phyloP scores from a whole-genome alignment of 1,140 invertebrate species.

The Elymnias hypermnestra region DNA sequence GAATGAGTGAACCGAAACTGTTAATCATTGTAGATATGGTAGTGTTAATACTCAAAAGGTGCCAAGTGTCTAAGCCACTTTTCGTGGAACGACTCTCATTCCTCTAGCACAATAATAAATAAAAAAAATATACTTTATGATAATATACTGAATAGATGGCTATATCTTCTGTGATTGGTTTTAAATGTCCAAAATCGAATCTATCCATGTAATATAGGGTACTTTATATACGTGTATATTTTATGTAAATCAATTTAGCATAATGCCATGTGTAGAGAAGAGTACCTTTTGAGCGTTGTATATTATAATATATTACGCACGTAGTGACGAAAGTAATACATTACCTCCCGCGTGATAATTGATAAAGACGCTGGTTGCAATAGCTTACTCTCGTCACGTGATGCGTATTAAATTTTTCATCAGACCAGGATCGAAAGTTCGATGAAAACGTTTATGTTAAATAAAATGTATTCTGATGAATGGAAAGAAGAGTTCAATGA shows the following conservation, averaged over 20 bases:
- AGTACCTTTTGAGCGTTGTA: constrained; percentile 14
- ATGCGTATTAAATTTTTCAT: too few relatives aligned
- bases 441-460: too few relatives aligned
- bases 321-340: too few relatives aligned
- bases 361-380: too few relatives aligned
- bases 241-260: constrained; percentile 30
- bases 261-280: constrained; percentile 23
- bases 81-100: constrained; percentile 49
- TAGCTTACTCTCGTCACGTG: too few relatives aligned
- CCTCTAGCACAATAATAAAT: constrained; percentile 54
- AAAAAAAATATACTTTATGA: constrained; percentile 30
- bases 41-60: constrained; percentile 69
- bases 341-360: too few relatives aligned
- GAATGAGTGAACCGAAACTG: constrained; percentile 47
- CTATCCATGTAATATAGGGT: constrained; percentile 40
- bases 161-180: constrained; percentile 48
- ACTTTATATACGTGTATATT: constrained; percentile 47
- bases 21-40: constrained; percentile 45
- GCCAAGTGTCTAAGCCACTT: constrained; percentile 52
- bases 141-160: constrained; percentile 32
- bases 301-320: constrained; percentile 24
- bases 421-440: too few relatives aligned
- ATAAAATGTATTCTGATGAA: too few relatives aligned
- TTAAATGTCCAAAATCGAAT: constrained; percentile 47
- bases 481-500: too few relatives aligned